A percentile compares a stretch with the other conserved stretches of the same genome.
Conservation (phyloP, 2,113 vertebrate species). For the Calonectris borealis region DNA sequence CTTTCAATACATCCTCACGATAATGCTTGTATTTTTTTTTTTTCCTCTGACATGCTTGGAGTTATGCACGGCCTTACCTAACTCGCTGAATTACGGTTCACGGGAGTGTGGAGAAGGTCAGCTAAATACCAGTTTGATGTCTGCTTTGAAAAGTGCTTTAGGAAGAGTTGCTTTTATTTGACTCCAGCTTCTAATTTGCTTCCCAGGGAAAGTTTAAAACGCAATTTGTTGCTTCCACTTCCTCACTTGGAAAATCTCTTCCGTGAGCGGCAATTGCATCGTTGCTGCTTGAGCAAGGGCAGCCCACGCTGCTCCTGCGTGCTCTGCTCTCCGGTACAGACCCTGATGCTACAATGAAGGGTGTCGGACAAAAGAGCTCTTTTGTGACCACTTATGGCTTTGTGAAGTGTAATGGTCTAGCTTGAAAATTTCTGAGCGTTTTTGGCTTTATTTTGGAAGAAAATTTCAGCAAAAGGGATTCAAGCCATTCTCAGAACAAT, state of each 20-base stretch:
- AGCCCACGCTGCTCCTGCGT: neutral
- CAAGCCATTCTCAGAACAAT: neutral
- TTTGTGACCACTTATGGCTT: neutral
- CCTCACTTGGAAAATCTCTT: neutral
- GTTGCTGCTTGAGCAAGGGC: neutral
- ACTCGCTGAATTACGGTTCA: neutral
- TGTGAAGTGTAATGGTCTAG: neutral
- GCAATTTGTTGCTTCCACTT: neutral
- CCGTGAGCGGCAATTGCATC: neutral
- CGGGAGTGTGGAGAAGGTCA: neutral
- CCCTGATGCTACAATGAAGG: neutral
- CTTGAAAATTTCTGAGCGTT: neutral
- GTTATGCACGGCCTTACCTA: neutral
- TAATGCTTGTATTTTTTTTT: neutral
- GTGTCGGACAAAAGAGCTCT: neutral
- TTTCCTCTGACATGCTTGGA: neutral
- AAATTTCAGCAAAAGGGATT: neutral
- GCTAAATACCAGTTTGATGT: neutral
- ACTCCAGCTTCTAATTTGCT: neutral
- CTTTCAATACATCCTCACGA: fast-evolving
- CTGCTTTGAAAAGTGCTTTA: neutral
- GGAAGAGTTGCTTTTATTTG: neutral
- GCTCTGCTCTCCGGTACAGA: neutral
- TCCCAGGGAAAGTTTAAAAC: neutral
- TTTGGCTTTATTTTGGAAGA: neutral